phyloP scores from a whole-genome alignment of 2,113 vertebrate genomes.

The Stigmatopora nigra region DNA sequence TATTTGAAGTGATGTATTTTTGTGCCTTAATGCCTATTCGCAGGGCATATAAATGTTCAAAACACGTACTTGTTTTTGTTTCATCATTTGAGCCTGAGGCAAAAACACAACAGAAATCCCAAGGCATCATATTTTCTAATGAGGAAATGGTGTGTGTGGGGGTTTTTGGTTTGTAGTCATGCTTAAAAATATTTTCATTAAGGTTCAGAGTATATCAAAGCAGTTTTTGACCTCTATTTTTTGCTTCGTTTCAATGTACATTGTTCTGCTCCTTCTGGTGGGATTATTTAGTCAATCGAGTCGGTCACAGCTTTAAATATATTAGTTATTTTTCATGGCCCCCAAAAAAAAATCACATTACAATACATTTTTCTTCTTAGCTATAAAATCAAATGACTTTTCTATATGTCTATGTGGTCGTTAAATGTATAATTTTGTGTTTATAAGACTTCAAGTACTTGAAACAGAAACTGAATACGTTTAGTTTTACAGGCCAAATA shows the following conservation, averaged over 20 bases:
- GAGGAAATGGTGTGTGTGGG: constrained; percentile 28
- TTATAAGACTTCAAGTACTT: not conserved
- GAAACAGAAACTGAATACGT: not conserved
- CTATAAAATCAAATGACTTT: too few relatives aligned
- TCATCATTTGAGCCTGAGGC: constrained; percentile 24
- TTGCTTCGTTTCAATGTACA: too few relatives aligned
- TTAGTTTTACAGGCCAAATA: not conserved
- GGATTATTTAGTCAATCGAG: too few relatives aligned
- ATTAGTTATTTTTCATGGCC: too few relatives aligned
- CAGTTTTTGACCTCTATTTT: too few relatives aligned
- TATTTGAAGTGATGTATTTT: not conserved
- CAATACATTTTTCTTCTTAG: too few relatives aligned
- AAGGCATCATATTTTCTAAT: constrained; percentile 27
- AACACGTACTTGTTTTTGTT: constrained; percentile 15
- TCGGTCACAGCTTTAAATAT: too few relatives aligned
- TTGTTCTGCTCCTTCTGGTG: too few relatives aligned
- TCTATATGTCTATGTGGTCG: too few relatives aligned
- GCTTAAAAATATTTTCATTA: constrained; percentile 24
- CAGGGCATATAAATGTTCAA: not conserved
- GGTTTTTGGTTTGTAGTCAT: constrained; percentile 30
- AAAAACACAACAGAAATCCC: constrained; percentile 29
- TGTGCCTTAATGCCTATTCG: not conserved
- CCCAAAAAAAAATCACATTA: too few relatives aligned
- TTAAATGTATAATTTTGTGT: too few relatives aligned
- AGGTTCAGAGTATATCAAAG: not conserved